Conservation (phyloP, 1,140 invertebrate species). For the Leptonema lineaticorne region DNA sequence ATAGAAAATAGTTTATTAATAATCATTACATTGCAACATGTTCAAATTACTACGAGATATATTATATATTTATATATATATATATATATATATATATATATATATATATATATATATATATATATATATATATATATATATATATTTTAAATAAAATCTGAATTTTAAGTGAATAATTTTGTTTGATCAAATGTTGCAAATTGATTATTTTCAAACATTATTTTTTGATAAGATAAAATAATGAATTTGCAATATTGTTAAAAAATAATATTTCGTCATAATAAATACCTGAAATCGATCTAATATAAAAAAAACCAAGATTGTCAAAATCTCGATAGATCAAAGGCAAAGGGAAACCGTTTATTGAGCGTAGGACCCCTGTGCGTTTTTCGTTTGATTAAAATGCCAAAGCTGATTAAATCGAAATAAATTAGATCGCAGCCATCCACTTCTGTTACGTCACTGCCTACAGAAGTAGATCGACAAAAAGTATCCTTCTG, state of each 20-base stretch:
- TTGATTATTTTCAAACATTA: background rate
- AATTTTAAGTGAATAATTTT: background rate
- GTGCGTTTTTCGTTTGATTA: constrained; percentile 20
- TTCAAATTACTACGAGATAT: background rate
- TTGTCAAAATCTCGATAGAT: constrained; percentile 18
- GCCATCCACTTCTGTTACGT: constrained; percentile 27
- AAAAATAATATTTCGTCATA: background rate
- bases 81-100: background rate
- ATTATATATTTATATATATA: background rate
- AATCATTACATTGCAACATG: background rate
- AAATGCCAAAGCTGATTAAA: constrained; percentile 28
- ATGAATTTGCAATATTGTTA: background rate
- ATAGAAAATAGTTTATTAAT: too few relatives aligned
- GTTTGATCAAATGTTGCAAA: background rate
- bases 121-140: background rate
- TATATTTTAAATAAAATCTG: background rate
- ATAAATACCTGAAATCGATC: background rate
- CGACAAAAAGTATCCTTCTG: constrained; percentile 28
- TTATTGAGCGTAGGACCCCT: constrained; percentile 6
- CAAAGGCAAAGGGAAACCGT: constrained; percentile 20
- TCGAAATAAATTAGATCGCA: constrained; percentile 29
- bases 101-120: background rate
- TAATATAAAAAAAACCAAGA: background rate
- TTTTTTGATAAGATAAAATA: background rate
- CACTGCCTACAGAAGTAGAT: constrained; percentile 23